Evolutionary conservation across 2,888 invertebrate genomes (phyloP), one percentile per base, ranked within the genome.

Genomic region (Proisotoma minuta): DNA sequence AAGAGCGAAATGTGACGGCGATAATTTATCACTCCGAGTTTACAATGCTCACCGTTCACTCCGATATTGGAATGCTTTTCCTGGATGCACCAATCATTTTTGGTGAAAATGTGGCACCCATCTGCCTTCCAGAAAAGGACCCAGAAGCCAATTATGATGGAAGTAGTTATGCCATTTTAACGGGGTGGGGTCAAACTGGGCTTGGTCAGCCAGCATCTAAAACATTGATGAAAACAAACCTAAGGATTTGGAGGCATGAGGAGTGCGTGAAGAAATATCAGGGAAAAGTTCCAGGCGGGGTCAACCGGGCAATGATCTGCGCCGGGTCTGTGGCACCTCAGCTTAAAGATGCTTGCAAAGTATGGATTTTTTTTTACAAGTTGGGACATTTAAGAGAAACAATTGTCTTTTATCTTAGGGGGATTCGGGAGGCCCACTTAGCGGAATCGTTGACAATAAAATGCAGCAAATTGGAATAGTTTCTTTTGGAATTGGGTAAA

Each of bases 1-100:
- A 90, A 22, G 88, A 89, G 73, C 84, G 88, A 73, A 85, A 86
- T 76, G 88, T 91, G 57, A 89, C 88, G 76, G 82, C 90, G 66
- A 86, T 91, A 1, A 90, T 91, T n/a, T 81, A 90, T 56, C 92
- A 92, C 76, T 84, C 87, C 74, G 89, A 88, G 27, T 92, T 91
- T 75, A 88, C 90, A 75, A 85, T 88, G 74, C 84, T 87, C 68
- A 91, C 89, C 29, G 79, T 92, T 82, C 64, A 65, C 29, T 58
- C 65, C 26, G 68, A 68, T 49, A 60, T 68, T 27, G 86, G 91
- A 0, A 81, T 93, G 62, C 78, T 92, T 48, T 90, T 89, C 0
- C 75, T 92, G 74, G 88, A 87, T 74, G 85, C 86, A 69, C 87
- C 90, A 0, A 87, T 91, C 3, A 78, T 82, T 43, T 91, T 86